Conservation (phyloP, 2,888 invertebrate genomes). For the Dinocampus coccinellae region DNA sequence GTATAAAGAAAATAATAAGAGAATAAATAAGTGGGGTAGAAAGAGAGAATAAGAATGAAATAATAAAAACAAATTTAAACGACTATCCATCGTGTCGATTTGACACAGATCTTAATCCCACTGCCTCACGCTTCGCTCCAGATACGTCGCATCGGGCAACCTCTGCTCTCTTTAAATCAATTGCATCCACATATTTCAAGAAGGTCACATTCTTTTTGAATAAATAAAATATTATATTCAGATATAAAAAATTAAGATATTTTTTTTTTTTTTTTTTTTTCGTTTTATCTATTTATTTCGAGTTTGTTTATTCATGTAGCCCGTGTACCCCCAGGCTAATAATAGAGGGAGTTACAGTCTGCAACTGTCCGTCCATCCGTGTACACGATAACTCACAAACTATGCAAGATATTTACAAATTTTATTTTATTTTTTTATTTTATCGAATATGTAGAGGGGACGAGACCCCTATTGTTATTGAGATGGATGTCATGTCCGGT, state of each 20-base stretch:
- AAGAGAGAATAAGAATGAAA: conserved; percentile 12
- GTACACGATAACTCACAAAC: too few relatives aligned
- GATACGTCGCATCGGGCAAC: conserved; percentile 45
- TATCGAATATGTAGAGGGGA: not conserved
- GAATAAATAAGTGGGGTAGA: conserved; percentile 9
- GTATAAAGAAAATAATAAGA: not conserved
- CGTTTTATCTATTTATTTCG: too few relatives aligned
- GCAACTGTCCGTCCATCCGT: too few relatives aligned
- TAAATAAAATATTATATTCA: too few relatives aligned
- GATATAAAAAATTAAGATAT: too few relatives aligned
- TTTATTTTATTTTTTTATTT: conserved; percentile 7
- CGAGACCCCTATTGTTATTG: not conserved
- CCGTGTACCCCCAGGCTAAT: too few relatives aligned
- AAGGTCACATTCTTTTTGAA: conserved; percentile 26
- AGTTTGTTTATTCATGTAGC: too few relatives aligned
- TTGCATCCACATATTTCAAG: conserved; percentile 35
- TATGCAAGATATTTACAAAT: not conserved
- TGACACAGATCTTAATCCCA: conserved; percentile 47
- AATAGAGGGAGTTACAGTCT: too few relatives aligned
- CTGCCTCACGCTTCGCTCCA: conserved; percentile 43
- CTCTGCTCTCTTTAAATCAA: conserved; percentile 46
- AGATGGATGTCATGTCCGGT: too few relatives aligned
- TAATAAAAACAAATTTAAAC: conserved; percentile 21
- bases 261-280: too few relatives aligned
- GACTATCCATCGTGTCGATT: conserved; percentile 41